A percentile compares a stretch with the other conserved stretches of the same genome.
phyloP scores from a whole-genome alignment of 2,797 vertebrate species.

The Malacoraja senta region DNA sequence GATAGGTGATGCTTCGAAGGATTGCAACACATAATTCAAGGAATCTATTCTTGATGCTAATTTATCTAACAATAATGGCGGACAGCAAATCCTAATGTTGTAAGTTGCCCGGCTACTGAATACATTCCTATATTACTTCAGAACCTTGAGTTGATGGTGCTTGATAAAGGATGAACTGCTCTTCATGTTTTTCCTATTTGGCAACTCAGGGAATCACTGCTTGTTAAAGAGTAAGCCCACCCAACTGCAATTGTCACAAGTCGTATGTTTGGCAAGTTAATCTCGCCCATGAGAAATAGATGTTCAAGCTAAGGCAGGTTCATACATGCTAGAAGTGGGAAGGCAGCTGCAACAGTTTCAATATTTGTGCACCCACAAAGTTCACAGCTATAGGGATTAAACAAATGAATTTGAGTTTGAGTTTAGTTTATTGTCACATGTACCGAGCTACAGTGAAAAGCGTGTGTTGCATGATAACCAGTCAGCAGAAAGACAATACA shows the following conservation, averaged over 20 bases:
- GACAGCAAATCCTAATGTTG: not conserved
- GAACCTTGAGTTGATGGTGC: not conserved
- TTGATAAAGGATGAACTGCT: not conserved
- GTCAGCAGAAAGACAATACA: too few species aligned
- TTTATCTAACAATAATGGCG: not conserved
- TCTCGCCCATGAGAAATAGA: slow-evolving; percentile 2
- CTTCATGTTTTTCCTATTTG: not conserved
- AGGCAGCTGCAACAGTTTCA: not conserved
- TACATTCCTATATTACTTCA: not conserved
- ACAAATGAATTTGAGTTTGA: not conserved
- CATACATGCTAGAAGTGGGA: not conserved
- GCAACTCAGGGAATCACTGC: not conserved
- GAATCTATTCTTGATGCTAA: not conserved
- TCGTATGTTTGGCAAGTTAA: not conserved
- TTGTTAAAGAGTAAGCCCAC: not conserved
- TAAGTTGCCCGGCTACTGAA: too few species aligned
- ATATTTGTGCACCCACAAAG: not conserved
- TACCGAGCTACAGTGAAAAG: too few species aligned
- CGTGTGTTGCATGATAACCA: too few species aligned
- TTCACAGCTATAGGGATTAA: slow-evolving; percentile 17
- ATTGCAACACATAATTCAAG: not conserved
- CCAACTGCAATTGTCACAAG: not conserved
- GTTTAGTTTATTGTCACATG: too few species aligned
- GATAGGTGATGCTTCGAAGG: too few species aligned
- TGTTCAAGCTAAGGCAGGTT: not conserved